Conservation (phyloP, 2,113 vertebrate genomes). For the Pedetes capensis region DNA sequence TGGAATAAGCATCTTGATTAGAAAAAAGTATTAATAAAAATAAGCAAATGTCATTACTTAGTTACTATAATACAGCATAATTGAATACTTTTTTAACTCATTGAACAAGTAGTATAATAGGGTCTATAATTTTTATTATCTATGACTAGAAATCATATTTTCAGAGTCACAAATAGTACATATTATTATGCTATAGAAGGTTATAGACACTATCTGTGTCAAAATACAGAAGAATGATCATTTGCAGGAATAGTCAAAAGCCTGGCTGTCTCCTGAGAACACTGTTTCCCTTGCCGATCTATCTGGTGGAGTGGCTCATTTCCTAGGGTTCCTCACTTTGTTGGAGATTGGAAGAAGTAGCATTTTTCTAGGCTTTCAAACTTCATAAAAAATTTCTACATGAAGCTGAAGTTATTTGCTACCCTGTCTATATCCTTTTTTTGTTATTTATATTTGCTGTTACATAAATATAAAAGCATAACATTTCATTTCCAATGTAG, state of each 20-base stretch:
- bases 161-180: neutral
- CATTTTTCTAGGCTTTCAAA: conserved; percentile 7
- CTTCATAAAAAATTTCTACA: neutral
- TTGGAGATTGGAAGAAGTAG: neutral
- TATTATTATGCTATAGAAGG: neutral
- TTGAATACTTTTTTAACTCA: neutral
- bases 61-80: neutral
- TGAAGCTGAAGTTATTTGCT: neutral
- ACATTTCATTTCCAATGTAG: neutral
- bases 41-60: neutral
- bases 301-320: neutral
- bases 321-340: neutral
- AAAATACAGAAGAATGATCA: neutral
- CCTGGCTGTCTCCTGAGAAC: neutral
- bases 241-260: neutral
- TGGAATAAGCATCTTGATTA: conserved; percentile 3
- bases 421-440: neutral
- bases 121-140: neutral
- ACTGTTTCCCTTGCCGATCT: neutral
- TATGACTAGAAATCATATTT: neutral
- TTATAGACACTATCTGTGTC: neutral
- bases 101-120: neutral
- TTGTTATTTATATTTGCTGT: neutral
- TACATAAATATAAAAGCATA: neutral
- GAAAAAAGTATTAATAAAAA: neutral